Base-by-base conservation (phyloP, 2,113 vertebrate genomes). In the Embiotoca jacksoni region DNA sequence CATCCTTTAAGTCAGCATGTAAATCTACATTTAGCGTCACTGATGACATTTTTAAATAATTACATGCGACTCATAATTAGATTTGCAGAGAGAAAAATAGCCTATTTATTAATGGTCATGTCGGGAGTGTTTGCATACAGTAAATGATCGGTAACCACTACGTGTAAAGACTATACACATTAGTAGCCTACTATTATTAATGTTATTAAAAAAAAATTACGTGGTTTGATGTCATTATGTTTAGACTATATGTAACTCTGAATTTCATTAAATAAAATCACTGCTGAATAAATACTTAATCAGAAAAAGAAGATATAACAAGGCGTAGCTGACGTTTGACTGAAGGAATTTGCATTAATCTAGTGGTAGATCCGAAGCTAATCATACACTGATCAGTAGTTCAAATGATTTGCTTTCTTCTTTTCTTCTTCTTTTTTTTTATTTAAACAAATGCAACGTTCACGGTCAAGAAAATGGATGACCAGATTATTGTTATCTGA, bases 381-480 rank as follows among this genome's bases (percentile, higher is more conserved):
- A 15, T 66, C 65, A 36, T 3, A 67, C 58, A 65, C 4, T 52
- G 53, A 81, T 47, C 54, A 30, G 16, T 39, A 33, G 35, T 72
- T 77, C 30, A 75, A 81, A 75, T 32, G 46, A 11, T 52, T 75
- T 73, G 16, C 59, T 81, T 75, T 80, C 36, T 52, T 74, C 63
- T 72, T 75, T 41, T 36, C 37, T 46, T 66, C 68, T 57, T 35
- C 9, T 54, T 35, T 35, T 63, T 33, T 55, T 66, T 60, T 23
- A 14, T 35, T 3, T 47, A 39, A 86, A 72, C 50, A 30, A 13
- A n/a, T 76, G 70, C 82, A 11, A 82, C 70, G 65, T 82, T 75
- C 56, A 70, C 64, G 81, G 74, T 80, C 73, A 47, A 79, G 53
- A 53, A 74, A 78, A 67, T 80, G 53, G 78, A 67, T 75, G 72